phyloP scores from a whole-genome alignment of 2,888 invertebrate species.

The Lasioglossum lativentre region DNA sequence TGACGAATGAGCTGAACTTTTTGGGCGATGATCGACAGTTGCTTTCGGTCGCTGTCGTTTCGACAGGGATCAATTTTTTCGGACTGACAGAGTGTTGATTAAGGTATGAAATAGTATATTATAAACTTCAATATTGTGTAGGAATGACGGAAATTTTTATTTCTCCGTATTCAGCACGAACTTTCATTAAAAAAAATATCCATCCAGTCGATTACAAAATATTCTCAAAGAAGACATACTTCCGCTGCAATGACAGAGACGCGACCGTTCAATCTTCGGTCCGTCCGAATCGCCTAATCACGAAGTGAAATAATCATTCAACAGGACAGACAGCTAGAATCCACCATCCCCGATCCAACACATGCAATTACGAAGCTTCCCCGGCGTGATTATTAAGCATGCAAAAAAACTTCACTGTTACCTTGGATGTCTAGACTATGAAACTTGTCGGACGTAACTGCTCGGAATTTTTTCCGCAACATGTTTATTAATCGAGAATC shows the following conservation, averaged over 20 bases:
- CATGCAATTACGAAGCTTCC: slow-evolving; percentile 27
- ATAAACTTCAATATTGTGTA: too few species aligned
- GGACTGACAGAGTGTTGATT: background rate
- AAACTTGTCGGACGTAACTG: background rate
- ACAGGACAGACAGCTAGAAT: background rate
- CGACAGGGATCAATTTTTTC: background rate
- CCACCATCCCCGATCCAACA: background rate
- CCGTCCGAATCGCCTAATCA: background rate
- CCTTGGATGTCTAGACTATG: background rate
- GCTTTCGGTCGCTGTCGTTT: background rate
- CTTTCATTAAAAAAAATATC: too few species aligned
- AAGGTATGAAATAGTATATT: background rate
- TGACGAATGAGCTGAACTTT: background rate
- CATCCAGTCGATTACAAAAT: background rate
- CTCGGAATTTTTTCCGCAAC: slow-evolving; percentile 20
- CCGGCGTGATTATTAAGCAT: slow-evolving; percentile 36
- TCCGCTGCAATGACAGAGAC: background rate
- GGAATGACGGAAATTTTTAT: too few species aligned
- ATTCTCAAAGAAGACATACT: background rate
- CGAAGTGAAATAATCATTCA: background rate
- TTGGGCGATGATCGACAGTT: background rate
- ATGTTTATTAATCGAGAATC: slow-evolving; percentile 38
- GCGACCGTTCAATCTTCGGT: background rate
- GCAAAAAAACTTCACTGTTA: slow-evolving; percentile 21
- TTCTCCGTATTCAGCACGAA: background rate